These are phyloP conservation scores for Iguana delicatissima DNA, from an alignment of 2,797 vertebrate species.

Conservation along the genomic window DNA sequence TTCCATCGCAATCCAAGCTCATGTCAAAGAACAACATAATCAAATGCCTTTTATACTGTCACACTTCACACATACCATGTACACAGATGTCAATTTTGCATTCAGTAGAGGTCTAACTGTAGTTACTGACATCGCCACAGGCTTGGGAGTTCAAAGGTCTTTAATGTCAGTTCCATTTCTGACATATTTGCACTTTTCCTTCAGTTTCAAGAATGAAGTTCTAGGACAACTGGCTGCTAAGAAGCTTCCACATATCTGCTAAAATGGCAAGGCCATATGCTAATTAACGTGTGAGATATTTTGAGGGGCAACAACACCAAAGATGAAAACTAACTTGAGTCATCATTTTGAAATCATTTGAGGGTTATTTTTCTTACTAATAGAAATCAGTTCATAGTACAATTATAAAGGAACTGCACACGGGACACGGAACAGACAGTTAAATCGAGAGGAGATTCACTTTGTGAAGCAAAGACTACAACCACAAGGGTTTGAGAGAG, in stretches of 20 bases:
- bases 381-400: neutral
- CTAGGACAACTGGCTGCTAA: neutral
- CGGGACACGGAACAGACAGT: neutral
- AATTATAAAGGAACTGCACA: conserved; percentile 20
- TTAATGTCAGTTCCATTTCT: neutral
- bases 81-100: neutral
- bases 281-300: neutral
- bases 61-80: neutral
- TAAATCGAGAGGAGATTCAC: conserved; percentile 41
- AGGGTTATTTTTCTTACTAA: conserved; percentile 19
- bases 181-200: conserved; percentile 3
- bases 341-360: conserved; percentile 29
- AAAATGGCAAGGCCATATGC: neutral
- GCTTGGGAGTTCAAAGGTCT: neutral
- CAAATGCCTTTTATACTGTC: neutral
- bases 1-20: neutral
- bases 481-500: conserved; percentile 39
- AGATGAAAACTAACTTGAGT: conserved; percentile 9
- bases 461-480: conserved; percentile 38
- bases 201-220: conserved; percentile 20
- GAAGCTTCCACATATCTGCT: neutral
- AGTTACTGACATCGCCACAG: neutral
- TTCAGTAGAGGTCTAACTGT: conserved; percentile 16
- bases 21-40: neutral
- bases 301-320: neutral